Evolutionary conservation across 2,888 invertebrate genomes (phyloP).

Genomic region (Dryomyza anilis): DNA sequence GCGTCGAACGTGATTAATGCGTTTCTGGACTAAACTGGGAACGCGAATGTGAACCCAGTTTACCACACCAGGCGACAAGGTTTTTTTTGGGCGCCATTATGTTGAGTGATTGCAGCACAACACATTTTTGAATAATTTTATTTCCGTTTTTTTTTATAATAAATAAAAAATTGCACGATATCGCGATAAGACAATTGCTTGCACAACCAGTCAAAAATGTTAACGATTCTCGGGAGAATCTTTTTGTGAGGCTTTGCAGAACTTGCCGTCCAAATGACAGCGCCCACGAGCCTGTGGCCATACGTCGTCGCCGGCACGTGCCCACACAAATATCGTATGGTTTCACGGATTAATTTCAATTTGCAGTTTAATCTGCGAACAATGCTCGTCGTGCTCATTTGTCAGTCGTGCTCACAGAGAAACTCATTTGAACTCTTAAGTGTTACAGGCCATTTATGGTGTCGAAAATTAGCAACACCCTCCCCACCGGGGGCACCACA

Average conservation of each 20-base stretch:
- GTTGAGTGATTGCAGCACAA: no score
- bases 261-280: not conserved
- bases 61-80: not conserved
- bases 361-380: constrained; percentile 36
- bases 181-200: no score
- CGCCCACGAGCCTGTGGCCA: constrained; percentile 34
- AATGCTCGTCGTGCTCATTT: constrained; percentile 8
- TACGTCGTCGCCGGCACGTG: constrained; percentile 39
- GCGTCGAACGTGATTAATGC: constrained; percentile 55
- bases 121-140: no score
- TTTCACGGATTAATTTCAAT: constrained; percentile 57
- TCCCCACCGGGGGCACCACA: not conserved
- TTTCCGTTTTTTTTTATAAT: no score
- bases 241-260: not conserved
- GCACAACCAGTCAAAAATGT: no score
- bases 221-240: not conserved
- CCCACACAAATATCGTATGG: constrained; percentile 48
- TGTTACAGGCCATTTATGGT: not conserved
- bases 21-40: constrained; percentile 43
- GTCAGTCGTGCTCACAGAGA: not conserved
- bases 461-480: not conserved
- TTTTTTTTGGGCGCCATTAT: no score
- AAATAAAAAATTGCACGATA: no score
- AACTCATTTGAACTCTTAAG: not conserved
- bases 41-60: not conserved